phyloP scores from a whole-genome alignment of 35 echinoderm and acorn worm species.

The Diadema setosum region DNA sequence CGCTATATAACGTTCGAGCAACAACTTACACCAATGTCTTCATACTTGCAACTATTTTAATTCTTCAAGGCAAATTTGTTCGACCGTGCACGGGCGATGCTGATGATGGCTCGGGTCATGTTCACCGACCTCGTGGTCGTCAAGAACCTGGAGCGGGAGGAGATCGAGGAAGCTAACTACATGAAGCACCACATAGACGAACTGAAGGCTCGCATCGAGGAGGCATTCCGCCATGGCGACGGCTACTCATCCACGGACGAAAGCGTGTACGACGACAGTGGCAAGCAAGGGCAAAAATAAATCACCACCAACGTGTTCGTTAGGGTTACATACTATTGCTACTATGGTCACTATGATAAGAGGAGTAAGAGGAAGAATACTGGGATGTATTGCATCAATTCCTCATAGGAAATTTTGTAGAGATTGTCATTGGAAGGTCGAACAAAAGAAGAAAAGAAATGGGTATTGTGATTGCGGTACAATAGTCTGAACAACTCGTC shows the following conservation, averaged over 20 bases:
- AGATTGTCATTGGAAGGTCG: too few species aligned
- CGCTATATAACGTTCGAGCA: neutral
- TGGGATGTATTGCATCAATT: too few species aligned
- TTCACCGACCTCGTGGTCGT: conserved; percentile 88
- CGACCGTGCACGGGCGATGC: conserved; percentile 71
- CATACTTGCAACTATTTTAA: too few species aligned
- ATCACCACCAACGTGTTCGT: too few species aligned
- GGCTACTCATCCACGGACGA: conserved; percentile 26
- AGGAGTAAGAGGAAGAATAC: too few species aligned
- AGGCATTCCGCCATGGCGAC: conserved; percentile 23
- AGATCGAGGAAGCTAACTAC: conserved; percentile 85
- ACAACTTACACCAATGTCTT: neutral
- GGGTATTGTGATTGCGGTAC: too few species aligned
- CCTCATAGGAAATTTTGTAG: too few species aligned
- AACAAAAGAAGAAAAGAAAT: too few species aligned
- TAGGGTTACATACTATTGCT: too few species aligned
- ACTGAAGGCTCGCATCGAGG: conserved; percentile 35
- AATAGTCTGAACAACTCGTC: too few species aligned
- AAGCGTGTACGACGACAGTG: neutral
- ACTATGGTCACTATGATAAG: too few species aligned
- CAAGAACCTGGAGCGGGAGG: conserved; percentile 65
- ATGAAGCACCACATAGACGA: conserved; percentile 76
- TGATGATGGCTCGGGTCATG: conserved; percentile 92
- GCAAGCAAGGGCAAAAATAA: neutral
- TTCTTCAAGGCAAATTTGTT: conserved; percentile 64